These are phyloP conservation scores for Venturia canescens DNA, from an alignment of 1,140 invertebrate genomes.

Conservation along the genomic window DNA sequence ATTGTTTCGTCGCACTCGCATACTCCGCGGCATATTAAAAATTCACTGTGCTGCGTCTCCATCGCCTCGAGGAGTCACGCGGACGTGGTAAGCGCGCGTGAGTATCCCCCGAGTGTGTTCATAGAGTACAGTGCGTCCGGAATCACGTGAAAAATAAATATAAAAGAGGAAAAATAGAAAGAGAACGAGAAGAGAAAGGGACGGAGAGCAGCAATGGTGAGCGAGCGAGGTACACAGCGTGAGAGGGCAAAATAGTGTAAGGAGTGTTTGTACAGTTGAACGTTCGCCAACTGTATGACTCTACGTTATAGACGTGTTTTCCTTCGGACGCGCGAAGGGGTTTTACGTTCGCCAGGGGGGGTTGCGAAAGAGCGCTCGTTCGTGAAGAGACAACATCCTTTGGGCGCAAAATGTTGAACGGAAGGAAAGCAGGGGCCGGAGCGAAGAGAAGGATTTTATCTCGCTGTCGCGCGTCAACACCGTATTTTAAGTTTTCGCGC, in stretches of 20 bases:
- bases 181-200: background rate
- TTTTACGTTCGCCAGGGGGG: slow-evolving; percentile 32
- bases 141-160: background rate
- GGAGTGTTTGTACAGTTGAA: slow-evolving; percentile 37
- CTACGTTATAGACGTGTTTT: background rate
- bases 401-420: slow-evolving; percentile 22
- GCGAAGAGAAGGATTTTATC: slow-evolving; percentile 15
- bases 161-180: too few relatives aligned
- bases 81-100: background rate
- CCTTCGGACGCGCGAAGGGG: slow-evolving; percentile 3
- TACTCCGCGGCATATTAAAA: slow-evolving; percentile 28
- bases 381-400: slow-evolving; percentile 19
- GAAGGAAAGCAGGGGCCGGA: background rate
- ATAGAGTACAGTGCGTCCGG: slow-evolving; percentile 21
- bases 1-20: slow-evolving; percentile 33
- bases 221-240: background rate
- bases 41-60: slow-evolving; percentile 34
- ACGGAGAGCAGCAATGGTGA: background rate
- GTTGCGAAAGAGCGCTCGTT: background rate
- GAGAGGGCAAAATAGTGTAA: slow-evolving; percentile 20
- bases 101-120: background rate
- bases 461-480: slow-evolving; percentile 28
- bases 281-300: slow-evolving; percentile 22
- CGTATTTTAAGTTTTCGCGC: slow-evolving; percentile 12
- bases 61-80: slow-evolving; percentile 4